Evolutionary conservation across 2,888 invertebrate species (phyloP).

Genomic region (Hypolimnas misippus): DNA sequence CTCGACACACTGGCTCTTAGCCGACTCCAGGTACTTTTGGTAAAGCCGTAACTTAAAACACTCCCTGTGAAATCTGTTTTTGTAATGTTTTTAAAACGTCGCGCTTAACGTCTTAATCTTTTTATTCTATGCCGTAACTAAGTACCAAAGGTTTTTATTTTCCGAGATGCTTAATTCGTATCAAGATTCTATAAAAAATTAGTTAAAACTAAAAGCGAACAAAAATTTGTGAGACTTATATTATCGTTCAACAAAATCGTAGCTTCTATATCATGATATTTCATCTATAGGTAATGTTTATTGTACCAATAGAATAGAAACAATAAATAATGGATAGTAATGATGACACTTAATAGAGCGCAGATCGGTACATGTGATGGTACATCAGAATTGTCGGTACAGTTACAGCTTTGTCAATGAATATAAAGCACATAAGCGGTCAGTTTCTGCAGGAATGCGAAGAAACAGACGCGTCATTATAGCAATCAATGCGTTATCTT

Average conservation of each 20-base stretch:
- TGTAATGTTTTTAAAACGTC: background rate
- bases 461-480: constrained; percentile 49
- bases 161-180: no score
- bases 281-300: no score
- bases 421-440: constrained; percentile 42
- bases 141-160: no score
- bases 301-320: no score
- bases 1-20: constrained; percentile 61
- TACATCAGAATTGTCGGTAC: constrained; percentile 35
- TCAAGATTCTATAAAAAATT: no score
- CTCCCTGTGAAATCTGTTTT: constrained; percentile 1
- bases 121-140: no score
- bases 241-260: no score
- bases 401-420: constrained; percentile 43
- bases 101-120: background rate
- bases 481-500: constrained; percentile 46
- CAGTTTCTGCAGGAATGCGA: constrained; percentile 47
- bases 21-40: constrained; percentile 25
- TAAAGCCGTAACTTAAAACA: constrained; percentile 17
- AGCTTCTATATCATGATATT: no score
- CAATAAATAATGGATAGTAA: constrained; percentile 16
- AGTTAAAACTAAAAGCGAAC: no score
- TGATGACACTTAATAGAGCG: constrained; percentile 22
- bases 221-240: no score
- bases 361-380: constrained; percentile 16